Evolutionary conservation across 2,888 invertebrate species (phyloP), one percentile per base, ranked within the genome.

Genomic region (Gari tellinella): DNA sequence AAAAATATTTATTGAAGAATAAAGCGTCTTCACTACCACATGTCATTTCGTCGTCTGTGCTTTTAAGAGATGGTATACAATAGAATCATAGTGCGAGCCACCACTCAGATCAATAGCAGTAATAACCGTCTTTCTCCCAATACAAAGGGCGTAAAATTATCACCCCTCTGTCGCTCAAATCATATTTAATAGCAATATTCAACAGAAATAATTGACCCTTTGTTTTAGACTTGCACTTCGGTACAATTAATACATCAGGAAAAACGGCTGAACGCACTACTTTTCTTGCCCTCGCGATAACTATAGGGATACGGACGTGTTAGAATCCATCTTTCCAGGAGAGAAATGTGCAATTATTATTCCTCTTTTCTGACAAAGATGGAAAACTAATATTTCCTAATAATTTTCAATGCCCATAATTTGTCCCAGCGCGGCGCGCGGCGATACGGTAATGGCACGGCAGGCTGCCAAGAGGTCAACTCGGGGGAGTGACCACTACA

Each of bases 171-270:
- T 55, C 58, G 25, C 72, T 68, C 79, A 79, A 72, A 79, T 79
- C 79, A 79, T 79, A 79, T 79, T 75, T 79, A 79, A 79, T 79
- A 69, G 79, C 72, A 79, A 79, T 79, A 72, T 72, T 75, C 75
- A 58, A 56, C 62, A 45, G 69, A 66, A 75, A 72, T 79, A 79
- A 79, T 79, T 79, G 74, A 79, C 74, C 79, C 75, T 72, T 72
- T 79, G 75, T 79, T 79, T 79, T 72, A 46, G 72, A 58, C 52
- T 69, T 75, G 69, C 79, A 72, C 79, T 72, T 53, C 55, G 67
- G 60, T 55, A 56, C 75, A 75, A 79, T 79, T 79, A 72, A 79
- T 79, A 72, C 69, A 67, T 67, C 64, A 67, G 55, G 25, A 43
- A 61, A 52, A 63, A 49, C 73, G 78, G 78, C 73, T 66, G 74